Evolutionary conservation across 2,113 vertebrate genomes (phyloP).

Genomic region (Cochlearius cochlearius): DNA sequence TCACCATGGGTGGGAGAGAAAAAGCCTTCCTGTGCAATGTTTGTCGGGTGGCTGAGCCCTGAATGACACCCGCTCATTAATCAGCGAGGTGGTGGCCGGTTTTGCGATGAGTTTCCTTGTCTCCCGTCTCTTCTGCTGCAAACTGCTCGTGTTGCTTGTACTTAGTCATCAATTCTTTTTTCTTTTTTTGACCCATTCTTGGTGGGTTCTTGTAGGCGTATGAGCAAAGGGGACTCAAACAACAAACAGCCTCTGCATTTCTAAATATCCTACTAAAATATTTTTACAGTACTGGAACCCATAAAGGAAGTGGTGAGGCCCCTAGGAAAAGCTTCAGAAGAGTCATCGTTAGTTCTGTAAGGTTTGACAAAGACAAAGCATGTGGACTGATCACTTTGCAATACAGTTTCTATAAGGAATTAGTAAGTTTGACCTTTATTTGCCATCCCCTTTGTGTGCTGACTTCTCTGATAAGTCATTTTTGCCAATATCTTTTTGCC

Average conservation of each 20-base stretch:
- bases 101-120: not conserved
- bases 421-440: not conserved
- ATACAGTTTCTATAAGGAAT: not conserved
- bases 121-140: not conserved
- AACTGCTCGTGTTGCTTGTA: not conserved
- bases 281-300: not conserved
- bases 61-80: not conserved
- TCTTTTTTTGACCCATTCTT: not conserved
- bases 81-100: not conserved
- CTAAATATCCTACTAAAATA: not conserved
- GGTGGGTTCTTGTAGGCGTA: not conserved
- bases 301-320: not conserved
- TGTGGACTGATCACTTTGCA: not conserved
- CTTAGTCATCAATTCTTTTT: not conserved
- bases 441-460: not conserved
- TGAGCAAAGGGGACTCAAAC: not conserved
- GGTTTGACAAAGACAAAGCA: not conserved
- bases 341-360: not conserved
- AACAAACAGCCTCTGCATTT: not conserved
- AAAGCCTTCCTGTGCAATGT: not conserved
- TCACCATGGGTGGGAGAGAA: not conserved
- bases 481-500: not conserved
- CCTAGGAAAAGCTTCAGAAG: not conserved
- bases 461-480: not conserved
- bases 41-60: not conserved